phyloP scores from a whole-genome alignment of 2,888 invertebrate species.

The Pseudoips prasinana region DNA sequence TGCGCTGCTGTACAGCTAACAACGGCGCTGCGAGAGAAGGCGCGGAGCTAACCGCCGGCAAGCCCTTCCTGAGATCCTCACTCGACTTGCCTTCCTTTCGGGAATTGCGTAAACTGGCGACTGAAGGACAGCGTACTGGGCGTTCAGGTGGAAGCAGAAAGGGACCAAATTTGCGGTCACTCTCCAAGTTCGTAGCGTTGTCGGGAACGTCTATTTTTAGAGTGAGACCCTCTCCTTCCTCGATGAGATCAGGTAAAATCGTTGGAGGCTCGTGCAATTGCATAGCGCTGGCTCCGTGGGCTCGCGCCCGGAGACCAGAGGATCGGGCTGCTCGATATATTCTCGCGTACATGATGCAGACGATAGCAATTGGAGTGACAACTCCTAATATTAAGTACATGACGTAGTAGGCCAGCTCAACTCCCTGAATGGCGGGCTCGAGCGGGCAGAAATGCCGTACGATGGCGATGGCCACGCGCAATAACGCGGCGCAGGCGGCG shows the following conservation, averaged over 20 bases:
- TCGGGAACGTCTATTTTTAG: constrained; percentile 68
- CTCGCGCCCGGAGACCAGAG: constrained; percentile 80
- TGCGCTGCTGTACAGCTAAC: constrained; percentile 54
- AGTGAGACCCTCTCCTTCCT: constrained; percentile 71
- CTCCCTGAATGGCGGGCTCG: constrained; percentile 51
- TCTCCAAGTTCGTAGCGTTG: constrained; percentile 40
- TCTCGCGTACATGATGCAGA: constrained; percentile 88
- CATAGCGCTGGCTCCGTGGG: constrained; percentile 74
- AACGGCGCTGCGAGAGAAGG: constrained; percentile 72
- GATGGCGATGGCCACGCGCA: constrained; percentile 59
- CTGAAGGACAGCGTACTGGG: constrained; percentile 70
- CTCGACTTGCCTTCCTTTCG: constrained; percentile 67
- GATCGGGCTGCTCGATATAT: constrained; percentile 89
- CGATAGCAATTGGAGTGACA: constrained; percentile 79
- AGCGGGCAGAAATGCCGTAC: constrained; percentile 55
- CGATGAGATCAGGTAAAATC: constrained; percentile 63
- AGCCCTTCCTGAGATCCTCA: constrained; percentile 62
- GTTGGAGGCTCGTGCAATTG: constrained; percentile 74
- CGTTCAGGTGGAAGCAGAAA: constrained; percentile 71
- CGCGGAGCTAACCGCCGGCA: constrained; percentile 77
- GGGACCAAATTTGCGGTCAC: constrained; percentile 66
- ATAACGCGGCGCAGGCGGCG: constrained; percentile 59
- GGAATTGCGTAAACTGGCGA: constrained; percentile 66
- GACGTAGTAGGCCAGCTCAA: constrained; percentile 62
- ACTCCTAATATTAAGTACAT: constrained; percentile 65